phyloP scores from a whole-genome alignment of 2,888 invertebrate species.

The Agrochola litura region DNA sequence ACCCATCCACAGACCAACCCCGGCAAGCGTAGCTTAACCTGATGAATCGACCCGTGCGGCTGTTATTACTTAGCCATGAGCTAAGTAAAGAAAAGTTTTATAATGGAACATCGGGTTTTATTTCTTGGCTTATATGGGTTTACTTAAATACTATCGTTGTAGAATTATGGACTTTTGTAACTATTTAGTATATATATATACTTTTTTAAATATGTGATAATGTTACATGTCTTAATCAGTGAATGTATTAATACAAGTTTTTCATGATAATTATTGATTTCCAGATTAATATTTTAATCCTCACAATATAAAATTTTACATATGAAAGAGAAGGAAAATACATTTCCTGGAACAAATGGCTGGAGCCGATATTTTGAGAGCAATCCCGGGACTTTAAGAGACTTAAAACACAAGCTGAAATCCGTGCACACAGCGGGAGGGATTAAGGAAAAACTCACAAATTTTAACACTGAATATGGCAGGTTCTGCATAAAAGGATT shows the following conservation, averaged over 20 bases:
- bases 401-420: slow-evolving; percentile 39
- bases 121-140: background rate
- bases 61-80: too few species aligned
- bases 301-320: background rate
- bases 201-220: too few species aligned
- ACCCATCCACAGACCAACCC: too few species aligned
- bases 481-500: slow-evolving; percentile 31
- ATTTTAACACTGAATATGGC: slow-evolving; percentile 43
- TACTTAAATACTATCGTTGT: background rate
- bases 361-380: slow-evolving; percentile 27
- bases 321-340: background rate
- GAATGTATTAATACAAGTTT: background rate
- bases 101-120: background rate
- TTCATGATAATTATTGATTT: background rate
- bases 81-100: too few species aligned
- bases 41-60: too few species aligned
- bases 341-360: slow-evolving; percentile 25
- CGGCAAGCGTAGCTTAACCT: too few species aligned
- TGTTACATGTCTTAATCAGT: too few species aligned
- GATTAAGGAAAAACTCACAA: slow-evolving; percentile 37
- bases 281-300: background rate
- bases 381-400: slow-evolving; percentile 27
- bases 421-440: slow-evolving; percentile 47
- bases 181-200: background rate
- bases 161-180: background rate